A percentile compares a stretch with the other conserved stretches of the same genome.
Evolutionary conservation across 2,888 invertebrate genomes (phyloP).

Genomic region (Aproaerema taeniolella): DNA sequence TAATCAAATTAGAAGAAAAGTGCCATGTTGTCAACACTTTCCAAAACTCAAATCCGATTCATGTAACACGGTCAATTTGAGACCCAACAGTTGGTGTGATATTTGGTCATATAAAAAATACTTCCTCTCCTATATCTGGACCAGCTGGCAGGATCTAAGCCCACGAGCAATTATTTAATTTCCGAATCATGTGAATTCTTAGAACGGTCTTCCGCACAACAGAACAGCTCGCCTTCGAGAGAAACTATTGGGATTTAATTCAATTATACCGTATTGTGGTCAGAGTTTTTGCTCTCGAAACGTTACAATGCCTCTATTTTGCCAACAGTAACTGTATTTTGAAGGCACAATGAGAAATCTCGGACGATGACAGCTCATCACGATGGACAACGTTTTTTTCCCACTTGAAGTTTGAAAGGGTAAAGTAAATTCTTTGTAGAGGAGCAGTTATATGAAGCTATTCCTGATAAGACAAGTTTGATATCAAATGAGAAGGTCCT

Average conservation of each 20-base stretch:
- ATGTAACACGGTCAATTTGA: too few species aligned
- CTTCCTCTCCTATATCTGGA: neutral
- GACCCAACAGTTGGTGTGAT: too few species aligned
- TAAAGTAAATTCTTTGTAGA: too few species aligned
- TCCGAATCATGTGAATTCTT: constrained; percentile 2
- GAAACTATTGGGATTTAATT: constrained; percentile 65
- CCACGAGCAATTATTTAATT: neutral
- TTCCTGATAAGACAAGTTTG: too few species aligned
- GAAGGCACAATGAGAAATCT: constrained; percentile 32
- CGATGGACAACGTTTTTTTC: constrained; percentile 34
- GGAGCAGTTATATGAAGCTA: too few species aligned
- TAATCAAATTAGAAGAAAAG: too few species aligned
- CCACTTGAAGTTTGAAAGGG: neutral
- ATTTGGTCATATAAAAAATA: too few species aligned
- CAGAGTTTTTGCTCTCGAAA: constrained; percentile 50
- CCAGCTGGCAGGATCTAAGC: neutral
- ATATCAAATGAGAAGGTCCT: too few species aligned
- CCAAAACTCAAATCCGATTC: too few species aligned
- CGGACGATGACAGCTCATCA: constrained; percentile 34
- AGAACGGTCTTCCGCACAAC: constrained; percentile 17
- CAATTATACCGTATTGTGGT: constrained; percentile 64
- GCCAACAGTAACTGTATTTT: constrained; percentile 71
- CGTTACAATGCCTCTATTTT: constrained; percentile 65
- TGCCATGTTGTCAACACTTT: too few species aligned
- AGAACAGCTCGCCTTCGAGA: constrained; percentile 31